A percentile compares a stretch with the other conserved stretches of the same genome.
Conservation (phyloP, 2,888 invertebrate species). For the Microplitis manilae region DNA sequence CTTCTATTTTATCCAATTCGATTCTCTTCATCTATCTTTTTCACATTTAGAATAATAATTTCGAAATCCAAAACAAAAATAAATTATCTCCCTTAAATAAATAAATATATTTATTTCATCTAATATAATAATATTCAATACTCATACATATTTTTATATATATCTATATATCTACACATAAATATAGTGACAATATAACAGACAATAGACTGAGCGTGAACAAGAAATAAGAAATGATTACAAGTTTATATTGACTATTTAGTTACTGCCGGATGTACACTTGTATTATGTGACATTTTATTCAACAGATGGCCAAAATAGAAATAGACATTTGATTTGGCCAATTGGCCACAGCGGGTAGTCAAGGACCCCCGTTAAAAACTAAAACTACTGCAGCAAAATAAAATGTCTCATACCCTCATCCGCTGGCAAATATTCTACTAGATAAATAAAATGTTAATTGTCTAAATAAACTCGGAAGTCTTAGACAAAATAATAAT, state of each 20-base stretch:
- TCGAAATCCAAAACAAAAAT: background rate
- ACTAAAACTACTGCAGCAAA: background rate
- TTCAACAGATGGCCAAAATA: slow-evolving; percentile 55
- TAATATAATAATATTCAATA: background rate
- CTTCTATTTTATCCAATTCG: background rate
- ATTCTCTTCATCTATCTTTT: background rate
- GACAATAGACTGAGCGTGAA: slow-evolving; percentile 10
- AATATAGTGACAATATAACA: background rate
- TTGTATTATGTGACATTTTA: slow-evolving; percentile 23
- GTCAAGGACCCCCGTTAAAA: slow-evolving; percentile 39
- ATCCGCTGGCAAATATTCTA: background rate
- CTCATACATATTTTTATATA: background rate
- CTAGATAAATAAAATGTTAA: background rate
- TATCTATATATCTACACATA: background rate
- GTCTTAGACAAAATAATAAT: background rate
- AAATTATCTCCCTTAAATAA: too few relatives aligned
- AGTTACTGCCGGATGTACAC: slow-evolving; percentile 23
- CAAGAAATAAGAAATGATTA: slow-evolving; percentile 8
- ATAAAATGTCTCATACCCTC: background rate
- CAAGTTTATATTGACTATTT: background rate
- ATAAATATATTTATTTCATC: too few relatives aligned
- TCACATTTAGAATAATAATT: background rate
- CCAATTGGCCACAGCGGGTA: slow-evolving; percentile 58
- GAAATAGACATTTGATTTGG: slow-evolving; percentile 55
- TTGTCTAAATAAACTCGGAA: background rate